Base-by-base conservation (phyloP, 2,113 vertebrate species). In the Willisornis vidua region DNA sequence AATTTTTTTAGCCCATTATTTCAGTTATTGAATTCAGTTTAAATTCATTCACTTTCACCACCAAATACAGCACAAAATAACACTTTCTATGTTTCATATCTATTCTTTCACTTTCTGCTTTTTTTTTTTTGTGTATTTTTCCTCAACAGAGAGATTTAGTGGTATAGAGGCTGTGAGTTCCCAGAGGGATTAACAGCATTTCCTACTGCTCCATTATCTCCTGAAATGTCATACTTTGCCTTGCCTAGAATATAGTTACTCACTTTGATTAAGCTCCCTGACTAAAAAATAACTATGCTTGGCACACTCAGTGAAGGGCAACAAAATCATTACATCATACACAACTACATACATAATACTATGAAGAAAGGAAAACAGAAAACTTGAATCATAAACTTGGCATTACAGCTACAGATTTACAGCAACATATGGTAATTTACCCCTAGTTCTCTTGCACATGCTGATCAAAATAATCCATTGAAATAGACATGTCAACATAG, bases 391-490 rank as follows among this genome's bases (percentile, higher is more conserved):
- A 76, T 59, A 84, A 91, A 65, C 35, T 94, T 94, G 85, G 43
- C 28, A 72, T 95, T 49, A 59, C 51, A 87, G 81, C 76, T 90
- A 84, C 46, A 46, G 80, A 58, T 45, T 94, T 91, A 76, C 75
- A 90, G 49, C 23, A 90, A 39, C 25, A 78, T 75, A 81, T 12
- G 58, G 68, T 62, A 63, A 62, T 86, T 96, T 96, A 80, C 46
- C 79, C 78, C 70, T 63, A 80, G 71, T 89, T 59, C 61, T 96
- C 51, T 93, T 82, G 74, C 51, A 86, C 65, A 87, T 43, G 43
- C 58, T 78, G 73, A 92, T 77, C 62, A 94, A 95, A 94, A 91
- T 66, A 88, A 95, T 67, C 62, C 74, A 95, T 41, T 91, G 76
- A 91, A 96, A 84, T 39, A 75, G 35, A 94, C 74, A 72, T 57